Evolutionary conservation across 2,113 vertebrate genomes (phyloP).

Genomic region (Clarias macrocephalus): DNA sequence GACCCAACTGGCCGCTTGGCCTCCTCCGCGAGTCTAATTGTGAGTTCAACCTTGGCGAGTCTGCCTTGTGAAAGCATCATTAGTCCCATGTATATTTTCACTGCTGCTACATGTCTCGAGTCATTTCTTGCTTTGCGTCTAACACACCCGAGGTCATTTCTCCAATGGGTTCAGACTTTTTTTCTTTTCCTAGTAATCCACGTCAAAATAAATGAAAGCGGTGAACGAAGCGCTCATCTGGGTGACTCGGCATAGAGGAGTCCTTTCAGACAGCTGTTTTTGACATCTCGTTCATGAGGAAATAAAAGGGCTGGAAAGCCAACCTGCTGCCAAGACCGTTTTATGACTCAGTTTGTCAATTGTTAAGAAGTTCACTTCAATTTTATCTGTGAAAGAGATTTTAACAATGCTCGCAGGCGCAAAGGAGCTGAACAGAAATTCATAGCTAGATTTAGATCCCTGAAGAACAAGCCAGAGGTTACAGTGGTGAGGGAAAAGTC

Average conservation of each 20-base stretch:
- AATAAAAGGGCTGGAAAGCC: slow-evolving; percentile 67
- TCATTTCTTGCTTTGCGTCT: slow-evolving; percentile 14
- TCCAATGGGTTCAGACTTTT: slow-evolving; percentile 40
- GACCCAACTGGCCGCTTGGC: slow-evolving; percentile 23
- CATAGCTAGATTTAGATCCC: not conserved
- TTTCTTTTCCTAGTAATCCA: slow-evolving; percentile 49
- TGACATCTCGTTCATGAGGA: slow-evolving; percentile 62
- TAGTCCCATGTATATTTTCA: slow-evolving; percentile 41
- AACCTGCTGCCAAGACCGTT: slow-evolving; percentile 50
- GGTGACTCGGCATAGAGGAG: slow-evolving; percentile 29
- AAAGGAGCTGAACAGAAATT: not conserved
- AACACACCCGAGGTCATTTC: slow-evolving; percentile 14
- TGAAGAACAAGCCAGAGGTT: not conserved
- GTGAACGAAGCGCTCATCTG: slow-evolving; percentile 27
- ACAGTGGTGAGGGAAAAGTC: not conserved
- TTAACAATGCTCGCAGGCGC: not conserved
- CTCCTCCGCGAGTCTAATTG: slow-evolving; percentile 19
- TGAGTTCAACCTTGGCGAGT: slow-evolving; percentile 27
- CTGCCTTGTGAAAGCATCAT: slow-evolving; percentile 38
- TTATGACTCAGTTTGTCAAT: slow-evolving; percentile 60
- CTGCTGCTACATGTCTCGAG: slow-evolving; percentile 29
- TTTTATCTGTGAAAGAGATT: not conserved
- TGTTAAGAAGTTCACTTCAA: not conserved
- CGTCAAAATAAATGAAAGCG: slow-evolving; percentile 52
- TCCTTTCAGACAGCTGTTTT: slow-evolving; percentile 63